Base-by-base conservation (phyloP, 1,140 invertebrate species). In the Leptopilina clavipes region DNA sequence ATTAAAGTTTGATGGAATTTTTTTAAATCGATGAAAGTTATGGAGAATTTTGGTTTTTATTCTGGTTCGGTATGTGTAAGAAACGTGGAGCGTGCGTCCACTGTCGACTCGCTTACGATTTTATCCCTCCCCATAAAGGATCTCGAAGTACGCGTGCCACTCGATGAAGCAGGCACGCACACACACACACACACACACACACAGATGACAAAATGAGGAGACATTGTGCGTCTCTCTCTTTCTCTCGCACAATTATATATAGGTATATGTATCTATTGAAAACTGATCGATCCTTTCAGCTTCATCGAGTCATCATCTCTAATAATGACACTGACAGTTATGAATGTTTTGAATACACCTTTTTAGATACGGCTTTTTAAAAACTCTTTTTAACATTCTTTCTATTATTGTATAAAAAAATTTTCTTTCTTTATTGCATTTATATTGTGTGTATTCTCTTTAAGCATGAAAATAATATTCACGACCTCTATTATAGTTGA, bases 271-370 rank as follows among this genome's bases (percentile, higher is more conserved):
- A 19, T n/a, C n/a, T 25, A 19, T 25, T 14, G 14, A 31, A 10
- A 65, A 1, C 59, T 31, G 12, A 65, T 65, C 59, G 59, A 65
- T 31, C 59, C 31, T 31, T 65, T 65, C 59, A 31, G 22, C 59
- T n/a, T 65, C 22, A 31, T 5, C 22, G 56, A 70, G 22, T 43
- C 44, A 31, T 19, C 40, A 59, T 45, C 18, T 22, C 56, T 45
- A 70, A n/a, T n/a, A n/a, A 65, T 25, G 12, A 44, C 6, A 75
- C 17, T 70, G 17, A 75, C 31, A 65, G 22, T 71, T 75, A 45
- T 65, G 59, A 17, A 14, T 56, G 22, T 48, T 73, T 73, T 44
- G 25, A 73, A 74, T 45, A 56, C 65, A 40, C 37, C 3, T 40
- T 74, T 70, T 43, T 25, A 22, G 72, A 37, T 71, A 17, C 8